These are phyloP conservation scores for Ophthalmolycus amberensis DNA, from an alignment of 2,113 vertebrate genomes.

Conservation along the genomic window DNA sequence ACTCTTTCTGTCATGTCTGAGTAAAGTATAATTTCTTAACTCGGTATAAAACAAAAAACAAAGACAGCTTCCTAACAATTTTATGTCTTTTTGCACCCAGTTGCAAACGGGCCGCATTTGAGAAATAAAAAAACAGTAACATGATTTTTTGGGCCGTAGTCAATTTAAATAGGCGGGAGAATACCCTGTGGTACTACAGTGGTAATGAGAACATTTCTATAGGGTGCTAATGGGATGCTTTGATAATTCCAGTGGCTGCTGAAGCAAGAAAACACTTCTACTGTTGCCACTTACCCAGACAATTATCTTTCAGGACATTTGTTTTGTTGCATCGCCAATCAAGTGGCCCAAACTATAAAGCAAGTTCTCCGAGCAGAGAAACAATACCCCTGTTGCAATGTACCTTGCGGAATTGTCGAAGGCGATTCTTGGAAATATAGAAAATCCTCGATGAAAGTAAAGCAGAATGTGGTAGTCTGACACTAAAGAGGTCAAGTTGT, in stretches of 20 bases:
- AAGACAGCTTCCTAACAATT: not conserved
- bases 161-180: slow-evolving; percentile 4
- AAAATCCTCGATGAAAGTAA: not conserved
- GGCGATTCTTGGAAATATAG: slow-evolving; percentile 1
- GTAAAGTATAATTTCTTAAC: not conserved
- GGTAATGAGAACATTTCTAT: slow-evolving; percentile 26
- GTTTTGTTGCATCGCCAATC: slow-evolving; percentile 1
- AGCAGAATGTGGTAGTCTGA: not conserved
- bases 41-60: not conserved
- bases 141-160: not conserved
- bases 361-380: not conserved
- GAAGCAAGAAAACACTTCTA: slow-evolving; percentile 14
- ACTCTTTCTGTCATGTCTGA: not conserved
- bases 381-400: not conserved
- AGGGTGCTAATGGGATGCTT: not conserved
- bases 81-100: not conserved
- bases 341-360: slow-evolving; percentile 1
- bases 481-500: not conserved
- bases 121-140: not conserved
- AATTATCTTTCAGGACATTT: slow-evolving; percentile 1
- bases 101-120: not conserved
- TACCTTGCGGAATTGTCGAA: not conserved
- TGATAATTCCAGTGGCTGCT: slow-evolving; percentile 24
- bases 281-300: slow-evolving; percentile 6
- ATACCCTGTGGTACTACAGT: slow-evolving; percentile 1